Base-by-base conservation (phyloP, 2,797 vertebrate species). In the Acrossocheilus wenchowensis region DNA sequence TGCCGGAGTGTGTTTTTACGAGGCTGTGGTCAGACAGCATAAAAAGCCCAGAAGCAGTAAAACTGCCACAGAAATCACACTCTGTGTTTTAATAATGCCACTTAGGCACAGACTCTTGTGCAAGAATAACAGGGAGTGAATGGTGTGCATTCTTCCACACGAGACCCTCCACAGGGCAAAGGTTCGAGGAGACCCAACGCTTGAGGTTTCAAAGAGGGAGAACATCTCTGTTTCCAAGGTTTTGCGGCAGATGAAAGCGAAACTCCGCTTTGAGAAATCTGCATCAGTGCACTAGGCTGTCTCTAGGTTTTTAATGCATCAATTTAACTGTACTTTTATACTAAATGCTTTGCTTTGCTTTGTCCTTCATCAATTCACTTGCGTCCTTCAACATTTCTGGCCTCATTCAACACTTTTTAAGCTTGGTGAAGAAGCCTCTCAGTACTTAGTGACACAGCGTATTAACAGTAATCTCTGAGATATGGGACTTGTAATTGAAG, bases 61-160 rank as follows among this genome's bases (percentile, higher is more conserved):
- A 94, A 95, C 93, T 93, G 93, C 91, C 93, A 90, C 91, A 92
- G 91, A 94, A 93, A 93, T 94, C 92, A 92, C 92, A 92, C 93
- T 93, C 93, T 92, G 91, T 83, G 57, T 92, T 95, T 96, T 96
- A 95, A 95, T 95, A 96, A 95, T 95, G 94, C 95, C 95, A 95
- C 93, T 92, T 91, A 93, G 93, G 93, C 93, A 93, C 92, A 92
- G 86, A 91, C 92, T 94, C 91, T 93, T 92, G 88, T 88, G 79
- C 84, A 83, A 88, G 87, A 88, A 90, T 94, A 92, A 94, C 93
- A 89, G 91, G 90, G 86, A 90, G 90, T 92, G 92, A 92, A 91
- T 91, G 91, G 92, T 92, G 90, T 92, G 93, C 92, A 90, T 89
- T 91, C 81, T 89, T 78, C 86, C 81, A 89, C 86, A 50, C 77